These are phyloP conservation scores for Pseudochirops cupreus DNA, from an alignment of 2,797 vertebrate species.

Conservation along the genomic window DNA sequence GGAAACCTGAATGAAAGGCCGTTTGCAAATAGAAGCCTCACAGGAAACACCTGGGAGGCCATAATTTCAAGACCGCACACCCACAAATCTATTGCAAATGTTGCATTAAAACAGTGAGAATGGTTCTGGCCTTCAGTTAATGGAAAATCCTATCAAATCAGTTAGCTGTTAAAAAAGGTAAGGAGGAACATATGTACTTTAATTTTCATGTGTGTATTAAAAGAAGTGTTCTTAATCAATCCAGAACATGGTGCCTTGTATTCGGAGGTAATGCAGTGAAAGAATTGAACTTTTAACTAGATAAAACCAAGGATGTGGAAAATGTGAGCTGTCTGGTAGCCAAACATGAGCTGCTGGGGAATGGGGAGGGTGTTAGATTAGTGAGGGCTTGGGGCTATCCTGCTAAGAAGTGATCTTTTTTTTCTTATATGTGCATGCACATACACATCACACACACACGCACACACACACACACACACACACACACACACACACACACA, in stretches of 20 bases:
- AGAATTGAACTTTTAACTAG: conserved; percentile 61
- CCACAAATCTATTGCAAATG: conserved; percentile 72
- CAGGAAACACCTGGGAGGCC: conserved; percentile 78
- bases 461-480: no score
- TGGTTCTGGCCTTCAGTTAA: conserved; percentile 74
- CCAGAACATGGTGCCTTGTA: conserved; percentile 60
- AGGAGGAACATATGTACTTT: conserved; percentile 77
- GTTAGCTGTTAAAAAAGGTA: conserved; percentile 80
- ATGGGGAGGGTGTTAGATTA: conserved; percentile 16
- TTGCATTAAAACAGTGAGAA: conserved; percentile 75
- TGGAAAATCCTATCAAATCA: conserved; percentile 76
- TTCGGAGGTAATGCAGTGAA: conserved; percentile 71
- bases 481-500: no score
- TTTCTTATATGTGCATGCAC: not conserved
- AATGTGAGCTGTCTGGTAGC: conserved; percentile 48
- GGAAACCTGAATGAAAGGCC: conserved; percentile 80
- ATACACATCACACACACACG: no score
- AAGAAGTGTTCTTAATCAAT: conserved; percentile 50
- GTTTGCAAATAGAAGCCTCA: conserved; percentile 78
- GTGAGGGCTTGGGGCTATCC: not conserved
- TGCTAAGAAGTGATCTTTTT: not conserved
- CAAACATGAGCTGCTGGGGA: conserved; percentile 47
- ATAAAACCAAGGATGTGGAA: conserved; percentile 71
- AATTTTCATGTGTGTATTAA: conserved; percentile 65
- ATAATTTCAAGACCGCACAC: conserved; percentile 74